These are phyloP conservation scores for Dipodomys spectabilis DNA, from an alignment of 2,113 vertebrate species.

Conservation along the genomic window DNA sequence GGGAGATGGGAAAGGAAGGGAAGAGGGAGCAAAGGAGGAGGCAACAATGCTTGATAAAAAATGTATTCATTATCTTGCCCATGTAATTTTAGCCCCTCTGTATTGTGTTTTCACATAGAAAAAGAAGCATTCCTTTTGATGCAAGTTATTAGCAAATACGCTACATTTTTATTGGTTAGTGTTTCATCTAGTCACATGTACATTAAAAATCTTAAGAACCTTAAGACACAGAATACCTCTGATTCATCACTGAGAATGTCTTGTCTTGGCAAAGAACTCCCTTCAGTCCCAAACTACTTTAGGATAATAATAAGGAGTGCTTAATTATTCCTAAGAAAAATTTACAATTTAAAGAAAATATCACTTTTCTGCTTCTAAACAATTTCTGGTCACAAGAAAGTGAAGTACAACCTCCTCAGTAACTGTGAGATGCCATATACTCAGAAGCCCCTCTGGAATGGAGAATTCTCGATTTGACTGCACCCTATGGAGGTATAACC, in stretches of 20 bases:
- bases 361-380: not conserved
- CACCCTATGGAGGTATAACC: not conserved
- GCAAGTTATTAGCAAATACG: not conserved
- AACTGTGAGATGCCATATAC: not conserved
- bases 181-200: not conserved
- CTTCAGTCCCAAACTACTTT: not conserved
- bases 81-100: no score
- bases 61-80: no score
- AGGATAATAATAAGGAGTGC: not conserved
- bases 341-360: not conserved
- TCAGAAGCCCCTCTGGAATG: not conserved
- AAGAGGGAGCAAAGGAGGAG: no score
- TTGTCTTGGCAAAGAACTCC: slow-evolving; percentile 18
- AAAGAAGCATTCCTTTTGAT: not conserved
- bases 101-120: no score
- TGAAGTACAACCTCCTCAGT: not conserved
- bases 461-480: not conserved
- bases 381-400: slow-evolving; percentile 5
- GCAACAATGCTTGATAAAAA: no score
- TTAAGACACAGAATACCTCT: slow-evolving; percentile 66
- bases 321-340: not conserved
- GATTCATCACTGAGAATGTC: slow-evolving; percentile 14
- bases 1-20: no score
- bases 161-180: not conserved
- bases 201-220: not conserved